Evolutionary conservation across 1,140 invertebrate species (phyloP).

Genomic region (Drosophila subobscura): DNA sequence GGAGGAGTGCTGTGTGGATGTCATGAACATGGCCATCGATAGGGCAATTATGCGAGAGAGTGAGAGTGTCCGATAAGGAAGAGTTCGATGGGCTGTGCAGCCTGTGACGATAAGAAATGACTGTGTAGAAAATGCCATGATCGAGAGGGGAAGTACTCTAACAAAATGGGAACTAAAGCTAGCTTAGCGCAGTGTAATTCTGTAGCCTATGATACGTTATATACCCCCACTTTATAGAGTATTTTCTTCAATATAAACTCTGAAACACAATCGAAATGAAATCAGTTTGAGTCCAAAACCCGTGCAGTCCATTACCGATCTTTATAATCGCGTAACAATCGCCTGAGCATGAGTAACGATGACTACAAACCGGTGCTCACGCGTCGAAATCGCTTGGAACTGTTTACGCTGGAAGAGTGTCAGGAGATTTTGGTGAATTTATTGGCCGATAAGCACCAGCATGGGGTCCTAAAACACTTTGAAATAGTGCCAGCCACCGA

Average conservation of each 20-base stretch:
- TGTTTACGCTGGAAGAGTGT: constrained; percentile 62
- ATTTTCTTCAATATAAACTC: background rate
- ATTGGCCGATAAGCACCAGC: constrained; percentile 40
- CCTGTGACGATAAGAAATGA: constrained; percentile 25
- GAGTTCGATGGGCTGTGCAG: background rate
- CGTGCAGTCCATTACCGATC: background rate
- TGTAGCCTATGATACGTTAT: no score
- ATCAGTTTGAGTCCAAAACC: constrained; percentile 24
- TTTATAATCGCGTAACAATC: background rate
- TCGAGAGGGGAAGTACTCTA: background rate
- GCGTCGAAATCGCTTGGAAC: constrained; percentile 49
- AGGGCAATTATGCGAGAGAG: constrained; percentile 17
- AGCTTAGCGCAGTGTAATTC: background rate
- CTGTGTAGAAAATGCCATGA: constrained; percentile 1
- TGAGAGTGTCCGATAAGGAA: constrained; percentile 16
- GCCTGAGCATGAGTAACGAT: constrained; percentile 31
- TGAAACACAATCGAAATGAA: constrained; percentile 6
- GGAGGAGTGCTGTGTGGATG: constrained; percentile 56
- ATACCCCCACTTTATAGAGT: constrained; percentile 5
- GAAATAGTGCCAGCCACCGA: constrained; percentile 63
- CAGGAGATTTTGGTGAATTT: constrained; percentile 57
- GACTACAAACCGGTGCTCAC: constrained; percentile 47
- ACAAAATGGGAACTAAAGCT: background rate
- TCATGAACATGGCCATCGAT: constrained; percentile 56
- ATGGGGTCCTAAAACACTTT: constrained; percentile 43